Evolutionary conservation across 2,113 vertebrate genomes (phyloP).

Genomic region (Nannospalax galili): DNA sequence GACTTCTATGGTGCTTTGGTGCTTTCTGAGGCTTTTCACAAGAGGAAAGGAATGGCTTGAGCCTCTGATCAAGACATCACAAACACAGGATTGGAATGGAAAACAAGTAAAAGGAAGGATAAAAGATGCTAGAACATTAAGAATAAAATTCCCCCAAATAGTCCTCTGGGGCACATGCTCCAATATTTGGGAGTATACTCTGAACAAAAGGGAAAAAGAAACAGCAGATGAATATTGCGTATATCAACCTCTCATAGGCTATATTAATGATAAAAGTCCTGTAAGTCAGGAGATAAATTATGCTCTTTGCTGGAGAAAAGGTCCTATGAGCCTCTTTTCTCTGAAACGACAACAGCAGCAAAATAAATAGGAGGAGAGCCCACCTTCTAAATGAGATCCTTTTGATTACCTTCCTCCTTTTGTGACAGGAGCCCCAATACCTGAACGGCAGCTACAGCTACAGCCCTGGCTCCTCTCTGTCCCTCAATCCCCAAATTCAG

Average conservation of each 20-base stretch:
- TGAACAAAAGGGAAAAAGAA: neutral
- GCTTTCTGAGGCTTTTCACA: no score
- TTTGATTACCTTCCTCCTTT: no score
- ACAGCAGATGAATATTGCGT: neutral
- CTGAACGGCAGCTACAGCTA: no score
- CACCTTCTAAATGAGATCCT: neutral
- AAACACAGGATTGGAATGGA: neutral
- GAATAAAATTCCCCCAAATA: neutral
- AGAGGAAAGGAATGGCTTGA: neutral
- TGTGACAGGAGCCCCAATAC: no score
- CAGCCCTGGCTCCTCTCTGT: neutral
- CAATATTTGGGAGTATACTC: neutral
- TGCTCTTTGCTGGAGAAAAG: no score
- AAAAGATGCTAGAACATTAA: neutral
- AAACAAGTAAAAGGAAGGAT: neutral
- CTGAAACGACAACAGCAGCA: neutral
- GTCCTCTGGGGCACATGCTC: neutral
- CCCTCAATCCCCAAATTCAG: neutral
- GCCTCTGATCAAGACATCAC: neutral
- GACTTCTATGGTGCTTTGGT: neutral
- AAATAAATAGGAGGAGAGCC: neutral
- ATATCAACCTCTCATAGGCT: no score
- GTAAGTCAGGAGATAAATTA: neutral
- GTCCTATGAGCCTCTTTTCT: neutral
- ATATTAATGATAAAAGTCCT: neutral